Base-by-base conservation (phyloP, 2,888 invertebrate genomes). In the Agelastica alni region DNA sequence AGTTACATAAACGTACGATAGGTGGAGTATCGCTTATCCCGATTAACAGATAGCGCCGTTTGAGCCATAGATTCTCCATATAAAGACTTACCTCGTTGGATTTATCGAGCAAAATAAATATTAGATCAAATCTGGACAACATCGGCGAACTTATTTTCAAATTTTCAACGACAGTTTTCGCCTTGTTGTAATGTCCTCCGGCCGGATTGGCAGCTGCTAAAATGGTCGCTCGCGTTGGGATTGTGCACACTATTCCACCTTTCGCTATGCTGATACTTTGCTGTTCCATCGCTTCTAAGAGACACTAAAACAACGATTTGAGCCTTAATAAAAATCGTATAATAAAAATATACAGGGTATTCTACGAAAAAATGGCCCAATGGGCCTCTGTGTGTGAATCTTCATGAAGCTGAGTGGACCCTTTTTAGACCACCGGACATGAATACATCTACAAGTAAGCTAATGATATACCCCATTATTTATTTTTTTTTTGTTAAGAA, bases 281-380 rank as follows among this genome's bases (percentile, higher is more conserved):
- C 69, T 96, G 94, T 73, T 97, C 96, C 94, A 97, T 94, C 1
- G 92, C 91, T 79, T 97, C 96, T 34, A 96, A 78, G 44, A 97
- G 79, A 52, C 91, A 88, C 82, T 88, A 73, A 56, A 56, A n/a
- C n/a, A n/a, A n/a, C n/a, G n/a, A n/a, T n/a, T n/a, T n/a, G n/a
- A n/a, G n/a, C n/a, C n/a, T n/a, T n/a, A n/a, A n/a, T n/a, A n/a
- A n/a, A n/a, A n/a, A n/a, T n/a, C n/a, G n/a, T n/a, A n/a, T n/a
- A n/a, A n/a, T n/a, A n/a, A n/a, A n/a, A n/a, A n/a, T n/a, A n/a
- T n/a, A n/a, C n/a, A n/a, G n/a, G n/a, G n/a, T n/a, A n/a, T n/a
- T n/a, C n/a, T n/a, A n/a, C n/a, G n/a, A 65, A 62, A n/a, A 61
- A 71, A 67, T 67, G 67, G 66, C 64, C 62, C 64, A 54, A 61